Conservation (phyloP, 2,113 vertebrate species). For the Dromaius novaehollandiae region DNA sequence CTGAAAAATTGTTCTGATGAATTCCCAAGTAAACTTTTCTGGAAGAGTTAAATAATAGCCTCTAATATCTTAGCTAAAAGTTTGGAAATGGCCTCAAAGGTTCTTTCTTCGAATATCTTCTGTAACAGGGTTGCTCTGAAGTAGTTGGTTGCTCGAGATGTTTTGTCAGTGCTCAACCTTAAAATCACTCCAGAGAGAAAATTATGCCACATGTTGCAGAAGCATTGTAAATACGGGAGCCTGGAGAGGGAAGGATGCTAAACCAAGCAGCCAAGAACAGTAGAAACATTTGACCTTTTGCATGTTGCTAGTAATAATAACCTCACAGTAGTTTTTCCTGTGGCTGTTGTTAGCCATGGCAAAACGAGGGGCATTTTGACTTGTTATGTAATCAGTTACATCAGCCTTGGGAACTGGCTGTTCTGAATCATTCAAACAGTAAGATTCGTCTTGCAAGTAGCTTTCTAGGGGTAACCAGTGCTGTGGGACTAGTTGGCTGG, state of each 20-base stretch:
- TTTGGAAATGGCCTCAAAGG: neutral
- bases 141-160: neutral
- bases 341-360: constrained; percentile 10
- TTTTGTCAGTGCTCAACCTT: neutral
- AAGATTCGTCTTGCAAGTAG: neutral
- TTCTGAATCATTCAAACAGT: neutral
- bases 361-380: constrained; percentile 17
- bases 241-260: neutral
- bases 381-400: neutral
- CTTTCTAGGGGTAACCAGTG: neutral
- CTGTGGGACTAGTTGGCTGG: neutral
- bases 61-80: neutral
- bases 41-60: neutral
- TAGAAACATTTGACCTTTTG: constrained; percentile 27
- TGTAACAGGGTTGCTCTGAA: neutral
- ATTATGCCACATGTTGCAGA: fast-evolving
- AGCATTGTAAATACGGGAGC: constrained; percentile 18
- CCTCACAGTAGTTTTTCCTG: neutral
- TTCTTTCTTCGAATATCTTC: neutral
- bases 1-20: constrained; percentile 14
- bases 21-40: neutral
- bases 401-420: constrained; percentile 9
- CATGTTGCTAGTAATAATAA: neutral
- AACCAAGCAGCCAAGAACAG: neutral
- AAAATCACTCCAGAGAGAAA: neutral